Conservation (phyloP, 2,113 vertebrate genomes). For the Puffinus mauretanicus region DNA sequence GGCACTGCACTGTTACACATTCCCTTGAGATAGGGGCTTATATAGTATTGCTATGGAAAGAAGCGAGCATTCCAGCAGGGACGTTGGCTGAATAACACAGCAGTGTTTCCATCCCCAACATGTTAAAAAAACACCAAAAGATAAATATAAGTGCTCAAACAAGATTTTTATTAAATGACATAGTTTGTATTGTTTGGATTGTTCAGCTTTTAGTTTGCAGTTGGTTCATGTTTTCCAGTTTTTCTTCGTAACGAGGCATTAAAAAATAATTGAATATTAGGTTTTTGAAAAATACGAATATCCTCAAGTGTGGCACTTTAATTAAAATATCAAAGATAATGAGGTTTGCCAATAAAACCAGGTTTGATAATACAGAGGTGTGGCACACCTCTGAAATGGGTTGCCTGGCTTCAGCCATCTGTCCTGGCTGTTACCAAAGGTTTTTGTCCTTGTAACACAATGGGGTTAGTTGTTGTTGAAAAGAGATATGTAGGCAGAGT, state of each 20-base stretch:
- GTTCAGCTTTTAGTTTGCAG: neutral
- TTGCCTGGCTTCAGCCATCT: neutral
- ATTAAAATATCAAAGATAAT: neutral
- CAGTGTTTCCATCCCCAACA: neutral
- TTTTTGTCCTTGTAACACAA: conserved; percentile 22
- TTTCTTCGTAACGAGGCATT: neutral
- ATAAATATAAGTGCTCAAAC: neutral
- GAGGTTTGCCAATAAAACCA: neutral
- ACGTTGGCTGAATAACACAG: neutral
- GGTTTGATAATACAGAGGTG: neutral
- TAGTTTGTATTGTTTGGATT: neutral
- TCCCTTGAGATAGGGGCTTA: neutral
- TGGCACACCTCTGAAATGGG: neutral
- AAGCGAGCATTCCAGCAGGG: neutral
- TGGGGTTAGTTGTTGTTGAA: neutral
- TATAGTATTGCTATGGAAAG: neutral
- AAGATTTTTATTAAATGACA: neutral
- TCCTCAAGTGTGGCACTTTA: neutral
- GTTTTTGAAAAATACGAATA: neutral
- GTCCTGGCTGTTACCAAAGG: neutral
- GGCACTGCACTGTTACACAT: neutral
- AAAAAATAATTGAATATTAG: neutral
- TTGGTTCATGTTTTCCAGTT: neutral
- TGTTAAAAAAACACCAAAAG: neutral
- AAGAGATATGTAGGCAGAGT: neutral